Evolutionary conservation across 2,797 vertebrate genomes (phyloP).

Genomic region (Tinamus major): DNA sequence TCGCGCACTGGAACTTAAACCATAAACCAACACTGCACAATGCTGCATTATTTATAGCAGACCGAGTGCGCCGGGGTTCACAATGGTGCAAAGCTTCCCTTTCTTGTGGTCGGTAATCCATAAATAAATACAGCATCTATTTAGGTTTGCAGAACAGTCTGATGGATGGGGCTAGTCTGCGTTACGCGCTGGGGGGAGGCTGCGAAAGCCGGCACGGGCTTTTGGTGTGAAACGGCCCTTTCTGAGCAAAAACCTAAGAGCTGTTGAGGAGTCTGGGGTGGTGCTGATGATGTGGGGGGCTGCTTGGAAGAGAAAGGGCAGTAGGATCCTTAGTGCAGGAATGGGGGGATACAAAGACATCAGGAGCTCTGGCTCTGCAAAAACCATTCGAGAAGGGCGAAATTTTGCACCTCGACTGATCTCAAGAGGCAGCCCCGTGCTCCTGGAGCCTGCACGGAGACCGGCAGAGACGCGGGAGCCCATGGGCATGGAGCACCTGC

Average conservation of each 20-base stretch:
- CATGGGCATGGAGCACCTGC: not conserved
- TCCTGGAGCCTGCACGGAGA: not conserved
- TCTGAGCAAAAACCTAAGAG: not conserved
- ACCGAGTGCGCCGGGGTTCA: conserved; percentile 31
- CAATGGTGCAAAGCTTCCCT: conserved; percentile 53
- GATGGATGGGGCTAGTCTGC: conserved; percentile 7
- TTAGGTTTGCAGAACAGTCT: conserved; percentile 28
- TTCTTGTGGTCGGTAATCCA: conserved; percentile 66
- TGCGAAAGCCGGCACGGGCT: not conserved
- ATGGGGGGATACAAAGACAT: not conserved
- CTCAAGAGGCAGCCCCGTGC: not conserved
- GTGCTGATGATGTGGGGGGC: not conserved
- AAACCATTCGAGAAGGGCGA: not conserved
- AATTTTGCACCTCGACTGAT: not conserved
- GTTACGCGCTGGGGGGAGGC: not conserved
- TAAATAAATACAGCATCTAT: conserved; percentile 66
- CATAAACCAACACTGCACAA: conserved; percentile 64
- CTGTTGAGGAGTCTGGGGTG: accelerated
- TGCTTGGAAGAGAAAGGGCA: not conserved
- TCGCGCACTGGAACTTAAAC: conserved; percentile 49
- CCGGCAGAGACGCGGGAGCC: not conserved
- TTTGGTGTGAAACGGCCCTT: not conserved
- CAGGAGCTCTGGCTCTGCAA: not conserved
- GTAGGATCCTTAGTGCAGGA: not conserved
- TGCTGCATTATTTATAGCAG: conserved; percentile 72